Conservation (phyloP, 2,888 invertebrate species). For the Carpatolechia fugitivella region DNA sequence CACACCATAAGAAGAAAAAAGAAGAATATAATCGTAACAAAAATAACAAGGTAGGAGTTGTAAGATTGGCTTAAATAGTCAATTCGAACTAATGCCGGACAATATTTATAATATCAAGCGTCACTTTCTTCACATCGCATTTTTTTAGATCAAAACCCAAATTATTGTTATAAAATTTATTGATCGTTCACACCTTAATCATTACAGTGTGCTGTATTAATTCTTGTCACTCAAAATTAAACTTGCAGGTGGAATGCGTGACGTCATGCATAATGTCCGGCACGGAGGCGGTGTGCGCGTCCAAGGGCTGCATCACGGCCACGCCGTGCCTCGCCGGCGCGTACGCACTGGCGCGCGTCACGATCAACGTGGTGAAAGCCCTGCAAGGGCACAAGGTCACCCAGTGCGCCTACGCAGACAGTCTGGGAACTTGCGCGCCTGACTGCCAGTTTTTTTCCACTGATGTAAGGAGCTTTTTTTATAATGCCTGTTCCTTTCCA, state of each 20-base stretch:
- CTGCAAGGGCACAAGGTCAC: conserved; percentile 50
- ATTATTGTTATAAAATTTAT: too few relatives aligned
- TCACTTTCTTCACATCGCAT: too few relatives aligned
- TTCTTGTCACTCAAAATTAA: too few relatives aligned
- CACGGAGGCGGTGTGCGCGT: conserved; percentile 51
- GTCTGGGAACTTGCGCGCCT: conserved; percentile 57
- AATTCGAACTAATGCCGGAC: too few relatives aligned
- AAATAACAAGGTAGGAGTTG: too few relatives aligned
- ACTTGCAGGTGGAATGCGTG: conserved; percentile 57
- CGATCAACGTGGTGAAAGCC: conserved; percentile 63
- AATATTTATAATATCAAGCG: too few relatives aligned
- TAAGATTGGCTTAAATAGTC: too few relatives aligned
- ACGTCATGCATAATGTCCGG: conserved; percentile 69
- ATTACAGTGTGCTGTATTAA: too few relatives aligned
- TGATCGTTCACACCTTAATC: too few relatives aligned
- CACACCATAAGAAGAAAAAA: too few relatives aligned
- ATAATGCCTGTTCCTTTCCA: conserved; percentile 60
- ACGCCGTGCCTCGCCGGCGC: conserved; percentile 64
- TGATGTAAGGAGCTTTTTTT: conserved; percentile 46
- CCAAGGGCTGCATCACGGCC: conserved; percentile 47
- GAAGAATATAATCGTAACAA: too few relatives aligned
- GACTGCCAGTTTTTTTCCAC: conserved; percentile 65
- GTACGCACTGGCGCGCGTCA: conserved; percentile 60
- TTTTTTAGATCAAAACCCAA: too few relatives aligned
- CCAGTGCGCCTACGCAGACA: conserved; percentile 66